These are phyloP conservation scores for Dryobotodes eremita DNA, from an alignment of 2,888 invertebrate species.

Conservation along the genomic window DNA sequence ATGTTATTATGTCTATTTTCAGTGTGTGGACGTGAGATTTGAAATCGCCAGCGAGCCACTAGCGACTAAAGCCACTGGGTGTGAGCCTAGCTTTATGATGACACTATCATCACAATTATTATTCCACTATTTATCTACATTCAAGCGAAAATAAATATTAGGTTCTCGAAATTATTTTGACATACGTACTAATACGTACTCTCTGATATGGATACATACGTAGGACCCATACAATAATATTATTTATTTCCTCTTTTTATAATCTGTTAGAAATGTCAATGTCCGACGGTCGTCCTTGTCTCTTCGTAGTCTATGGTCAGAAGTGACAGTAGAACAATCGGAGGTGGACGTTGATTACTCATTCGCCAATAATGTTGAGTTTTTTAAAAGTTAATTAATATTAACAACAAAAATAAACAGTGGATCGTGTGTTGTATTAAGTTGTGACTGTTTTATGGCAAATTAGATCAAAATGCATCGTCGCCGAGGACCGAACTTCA, in stretches of 20 bases:
- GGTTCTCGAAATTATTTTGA: background rate
- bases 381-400: slow-evolving; percentile 40
- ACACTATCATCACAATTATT: background rate
- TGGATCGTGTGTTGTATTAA: slow-evolving; percentile 27
- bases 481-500: slow-evolving; percentile 93
- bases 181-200: background rate
- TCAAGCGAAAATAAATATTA: background rate
- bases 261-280: slow-evolving; percentile 48
- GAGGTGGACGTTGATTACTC: slow-evolving; percentile 60
- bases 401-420: slow-evolving; percentile 50
- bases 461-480: slow-evolving; percentile 89
- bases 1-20: too few relatives aligned
- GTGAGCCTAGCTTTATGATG: background rate
- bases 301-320: slow-evolving; percentile 27
- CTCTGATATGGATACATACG: background rate
- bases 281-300: slow-evolving; percentile 7
- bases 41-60: background rate
- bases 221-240: background rate
- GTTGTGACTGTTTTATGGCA: slow-evolving; percentile 49
- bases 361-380: slow-evolving; percentile 60
- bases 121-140: background rate
- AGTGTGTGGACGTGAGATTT: background rate
- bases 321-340: slow-evolving; percentile 61
- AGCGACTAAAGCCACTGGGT: background rate
- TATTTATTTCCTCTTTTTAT: background rate